Conservation (phyloP, 2,113 vertebrate species). For the Australoheros scitulus region DNA sequence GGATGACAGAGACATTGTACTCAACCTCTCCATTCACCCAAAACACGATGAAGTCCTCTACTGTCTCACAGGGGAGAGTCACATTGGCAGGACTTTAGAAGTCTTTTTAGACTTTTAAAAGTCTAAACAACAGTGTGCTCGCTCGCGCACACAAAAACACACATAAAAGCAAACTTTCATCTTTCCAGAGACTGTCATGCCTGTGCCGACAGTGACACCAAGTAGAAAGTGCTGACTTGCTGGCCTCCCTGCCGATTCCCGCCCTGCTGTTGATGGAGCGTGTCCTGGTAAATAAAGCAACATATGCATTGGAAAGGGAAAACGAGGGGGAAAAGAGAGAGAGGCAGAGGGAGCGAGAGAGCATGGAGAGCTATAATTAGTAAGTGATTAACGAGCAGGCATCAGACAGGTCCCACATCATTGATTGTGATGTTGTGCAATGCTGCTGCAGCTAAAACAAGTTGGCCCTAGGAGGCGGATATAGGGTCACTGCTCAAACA, state of each 20-base stretch:
- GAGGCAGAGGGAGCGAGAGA: conserved; percentile 21
- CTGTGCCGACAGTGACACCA: conserved; percentile 36
- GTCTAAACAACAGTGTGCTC: conserved; percentile 50
- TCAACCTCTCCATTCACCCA: conserved; percentile 59
- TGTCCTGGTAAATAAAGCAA: conserved; percentile 72
- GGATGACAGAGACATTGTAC: conserved; percentile 53
- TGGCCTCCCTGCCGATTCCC: conserved; percentile 56
- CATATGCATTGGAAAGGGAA: conserved; percentile 60
- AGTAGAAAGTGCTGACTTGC: conserved; percentile 59
- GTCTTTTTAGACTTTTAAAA: conserved; percentile 49
- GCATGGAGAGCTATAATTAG: conserved; percentile 74
- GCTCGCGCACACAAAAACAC: not conserved
- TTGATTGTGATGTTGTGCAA: conserved; percentile 74
- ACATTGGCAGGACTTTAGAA: conserved; percentile 50
- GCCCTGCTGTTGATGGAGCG: conserved; percentile 41
- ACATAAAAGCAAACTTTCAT: conserved; percentile 47
- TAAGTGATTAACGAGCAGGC: conserved; percentile 79
- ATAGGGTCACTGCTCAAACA: conserved; percentile 46
- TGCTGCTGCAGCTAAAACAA: conserved; percentile 56
- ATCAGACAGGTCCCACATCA: conserved; percentile 72
- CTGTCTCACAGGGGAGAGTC: conserved; percentile 53
- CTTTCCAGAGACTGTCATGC: conserved; percentile 25
- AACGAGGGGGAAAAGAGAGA: conserved; percentile 10
- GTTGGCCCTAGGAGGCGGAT: conserved; percentile 49
- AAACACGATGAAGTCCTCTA: conserved; percentile 57